These are phyloP conservation scores for Stichodactyla mertensii DNA, from an alignment of 64 coral and sea anemone genomes.

Conservation along the genomic window DNA sequence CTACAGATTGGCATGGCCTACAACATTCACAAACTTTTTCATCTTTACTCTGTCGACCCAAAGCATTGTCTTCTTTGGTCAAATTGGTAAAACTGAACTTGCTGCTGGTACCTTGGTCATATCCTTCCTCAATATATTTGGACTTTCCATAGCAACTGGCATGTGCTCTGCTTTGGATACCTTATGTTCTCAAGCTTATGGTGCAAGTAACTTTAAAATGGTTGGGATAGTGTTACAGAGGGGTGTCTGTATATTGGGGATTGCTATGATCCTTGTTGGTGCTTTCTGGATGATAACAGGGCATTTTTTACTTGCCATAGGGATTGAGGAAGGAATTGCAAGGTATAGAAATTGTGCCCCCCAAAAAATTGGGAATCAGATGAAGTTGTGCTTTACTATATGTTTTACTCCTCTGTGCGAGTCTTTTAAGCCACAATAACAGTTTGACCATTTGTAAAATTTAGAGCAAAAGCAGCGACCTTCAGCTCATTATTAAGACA, in stretches of 20 bases:
- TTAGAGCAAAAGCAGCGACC: too few species aligned
- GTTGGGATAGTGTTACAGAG: constrained; percentile 60
- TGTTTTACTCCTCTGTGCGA: too few species aligned
- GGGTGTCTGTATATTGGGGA: constrained; percentile 38
- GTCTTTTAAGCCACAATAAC: too few species aligned
- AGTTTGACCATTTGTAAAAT: too few species aligned
- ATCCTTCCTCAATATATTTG: constrained; percentile 55
- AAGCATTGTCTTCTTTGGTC: constrained; percentile 65
- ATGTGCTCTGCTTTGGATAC: constrained; percentile 69
- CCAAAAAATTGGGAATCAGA: too few species aligned
- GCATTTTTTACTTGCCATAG: constrained; percentile 43
- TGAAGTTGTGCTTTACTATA: too few species aligned
- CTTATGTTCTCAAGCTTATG: constrained; percentile 76
- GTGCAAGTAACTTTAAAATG: constrained; percentile 65
- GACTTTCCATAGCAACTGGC: constrained; percentile 48
- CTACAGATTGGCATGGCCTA: constrained; percentile 41
- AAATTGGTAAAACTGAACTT: constrained; percentile 56
- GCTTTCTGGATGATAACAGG: constrained; percentile 59
- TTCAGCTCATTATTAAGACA: too few species aligned
- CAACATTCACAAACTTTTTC: constrained; percentile 42
- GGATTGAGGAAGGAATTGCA: constrained; percentile 50
- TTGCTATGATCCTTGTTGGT: constrained; percentile 29
- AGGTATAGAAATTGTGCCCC: constrained; percentile 5
- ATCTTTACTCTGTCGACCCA: constrained; percentile 28
- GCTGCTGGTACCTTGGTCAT: constrained; percentile 45